Evolutionary conservation across 2,113 vertebrate species (phyloP).

Genomic region (Gobius niger): DNA sequence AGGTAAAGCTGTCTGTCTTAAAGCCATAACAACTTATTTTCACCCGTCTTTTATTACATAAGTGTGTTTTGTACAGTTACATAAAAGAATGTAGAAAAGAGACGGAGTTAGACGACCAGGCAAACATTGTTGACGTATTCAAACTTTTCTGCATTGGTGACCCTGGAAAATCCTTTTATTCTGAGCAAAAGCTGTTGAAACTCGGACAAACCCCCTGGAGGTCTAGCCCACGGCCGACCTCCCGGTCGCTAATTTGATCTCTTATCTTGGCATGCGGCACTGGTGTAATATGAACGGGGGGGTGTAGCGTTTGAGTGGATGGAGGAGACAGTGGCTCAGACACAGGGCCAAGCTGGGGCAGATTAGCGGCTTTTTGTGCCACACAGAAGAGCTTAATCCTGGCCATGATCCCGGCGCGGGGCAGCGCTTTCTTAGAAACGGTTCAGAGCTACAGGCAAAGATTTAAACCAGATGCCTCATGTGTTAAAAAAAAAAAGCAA

Average conservation of each 20-base stretch:
- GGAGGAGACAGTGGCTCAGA: conserved; percentile 37
- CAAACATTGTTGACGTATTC: too few relatives aligned
- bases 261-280: conserved; percentile 10
- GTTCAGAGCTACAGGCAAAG: conserved; percentile 25
- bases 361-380: conserved; percentile 37
- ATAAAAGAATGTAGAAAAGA: too few relatives aligned
- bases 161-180: too few relatives aligned
- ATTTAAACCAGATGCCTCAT: conserved; percentile 14
- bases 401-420: conserved; percentile 33
- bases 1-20: too few relatives aligned
- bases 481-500: conserved; percentile 5
- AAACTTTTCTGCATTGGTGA: too few relatives aligned
- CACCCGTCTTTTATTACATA: too few relatives aligned
- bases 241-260: conserved; percentile 44
- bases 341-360: conserved; percentile 32
- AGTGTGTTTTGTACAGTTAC: too few relatives aligned
- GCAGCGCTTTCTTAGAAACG: conserved; percentile 18
- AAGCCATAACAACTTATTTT: too few relatives aligned
- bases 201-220: too few relatives aligned
- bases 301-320: conserved; percentile 44
- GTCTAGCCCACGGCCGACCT: not conserved
- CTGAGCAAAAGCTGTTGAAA: too few relatives aligned
- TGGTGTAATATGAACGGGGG: conserved; percentile 28
- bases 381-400: conserved; percentile 44
- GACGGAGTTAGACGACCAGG: too few relatives aligned